These are phyloP conservation scores for Lapara coniferarum DNA, from an alignment of 2,888 invertebrate genomes.

Conservation along the genomic window DNA sequence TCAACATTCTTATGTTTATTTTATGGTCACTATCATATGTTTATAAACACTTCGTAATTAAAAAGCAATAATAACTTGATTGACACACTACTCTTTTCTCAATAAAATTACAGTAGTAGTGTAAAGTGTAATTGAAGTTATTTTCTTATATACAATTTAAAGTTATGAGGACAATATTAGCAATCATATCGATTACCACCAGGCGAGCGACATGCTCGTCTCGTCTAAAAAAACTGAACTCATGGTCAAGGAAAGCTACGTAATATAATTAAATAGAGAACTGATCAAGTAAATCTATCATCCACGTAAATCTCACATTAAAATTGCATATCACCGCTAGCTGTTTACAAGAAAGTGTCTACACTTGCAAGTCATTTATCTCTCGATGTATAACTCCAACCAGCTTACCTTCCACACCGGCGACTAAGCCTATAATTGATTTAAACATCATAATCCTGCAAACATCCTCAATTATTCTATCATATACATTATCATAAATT, in stretches of 20 bases:
- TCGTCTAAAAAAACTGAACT: no score
- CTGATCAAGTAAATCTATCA: no score
- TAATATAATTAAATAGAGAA: no score
- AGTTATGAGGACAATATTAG: no score
- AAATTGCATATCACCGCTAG: no score
- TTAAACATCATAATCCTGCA: neutral
- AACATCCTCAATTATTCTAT: no score
- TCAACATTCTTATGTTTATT: slow-evolving; percentile 14
- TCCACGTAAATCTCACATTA: no score
- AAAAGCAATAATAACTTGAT: slow-evolving; percentile 4
- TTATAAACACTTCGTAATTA: neutral
- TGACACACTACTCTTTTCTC: slow-evolving; percentile 7
- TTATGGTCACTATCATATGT: slow-evolving; percentile 6
- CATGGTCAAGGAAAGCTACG: no score
- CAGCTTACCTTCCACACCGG: neutral
- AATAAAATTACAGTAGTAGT: neutral
- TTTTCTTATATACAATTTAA: no score
- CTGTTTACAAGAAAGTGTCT: neutral
- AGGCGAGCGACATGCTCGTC: no score
- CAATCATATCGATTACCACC: no score
- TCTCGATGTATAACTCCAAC: neutral
- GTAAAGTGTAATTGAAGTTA: neutral
- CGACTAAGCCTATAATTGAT: neutral
- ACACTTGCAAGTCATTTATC: neutral
- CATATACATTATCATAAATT: neutral